Base-by-base conservation (phyloP, 2,797 vertebrate species). In the Sebastes wilsoni region DNA sequence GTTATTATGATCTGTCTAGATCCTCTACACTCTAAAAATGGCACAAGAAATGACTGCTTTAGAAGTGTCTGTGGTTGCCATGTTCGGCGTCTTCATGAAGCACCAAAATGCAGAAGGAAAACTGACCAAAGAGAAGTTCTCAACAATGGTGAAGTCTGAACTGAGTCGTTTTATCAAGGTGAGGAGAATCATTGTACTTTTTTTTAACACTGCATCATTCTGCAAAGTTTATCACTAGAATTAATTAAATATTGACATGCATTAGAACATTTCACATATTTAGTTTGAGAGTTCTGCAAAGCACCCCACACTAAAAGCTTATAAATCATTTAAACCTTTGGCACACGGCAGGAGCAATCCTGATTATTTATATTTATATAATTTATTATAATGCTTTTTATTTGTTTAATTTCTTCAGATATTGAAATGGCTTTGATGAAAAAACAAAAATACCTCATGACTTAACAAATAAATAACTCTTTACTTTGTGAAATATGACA, bases 111-210 rank as follows among this genome's bases (percentile, higher is more conserved):
- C 22, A 2, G 16, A 79, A 23, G 58, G 54, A 8, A 80, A 65
- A 25, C 16, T 80, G 64, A 11, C 9, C 30, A 80, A 66, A 68
- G 1, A 7, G 1, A 20, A 34, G 7, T 84, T 84, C 52, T 11
- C 52, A n/a, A 0, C 65, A 0, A 0, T 80, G 4, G 2, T 80
- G 11, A 54, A 27, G 22, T 16, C 77, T 8, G 16, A 77, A 55
- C 23, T 84, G 60, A 52, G 79, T 2, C 4, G 13, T 13, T 69
- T 84, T n/a, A 3, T 5, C 36, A 38, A 38, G 46, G 74, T 84
- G 49, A 79, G 66, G 25, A 4, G 12, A 66, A 68, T 20, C 34
- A 32, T 18, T 49, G 6, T 28, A 16, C 20, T 49, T 27, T 20
- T 23, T 66, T 30, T 30, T 30, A 30, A 30, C 28, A 30, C 30